Conservation (phyloP, 1,140 invertebrate genomes). For the Zaprionus davidi region DNA sequence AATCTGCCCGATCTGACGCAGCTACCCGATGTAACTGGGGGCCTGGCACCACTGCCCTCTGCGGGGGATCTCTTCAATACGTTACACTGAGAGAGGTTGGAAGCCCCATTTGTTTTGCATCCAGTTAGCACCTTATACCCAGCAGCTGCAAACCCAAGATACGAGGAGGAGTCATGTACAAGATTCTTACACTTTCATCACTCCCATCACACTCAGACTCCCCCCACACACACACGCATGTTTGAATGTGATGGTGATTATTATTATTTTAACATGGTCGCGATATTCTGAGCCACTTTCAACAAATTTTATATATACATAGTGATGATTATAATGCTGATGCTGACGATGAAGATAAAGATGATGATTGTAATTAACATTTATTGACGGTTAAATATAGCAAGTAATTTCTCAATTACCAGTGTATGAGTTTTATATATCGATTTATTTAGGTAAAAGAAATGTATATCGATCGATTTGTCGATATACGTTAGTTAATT, state of each 20-base stretch:
- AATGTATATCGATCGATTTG: no score
- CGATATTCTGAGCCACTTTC: slow-evolving; percentile 21
- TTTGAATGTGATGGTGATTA: slow-evolving; percentile 2
- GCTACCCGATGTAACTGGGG: slow-evolving; percentile 94
- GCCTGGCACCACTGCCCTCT: slow-evolving; percentile 95
- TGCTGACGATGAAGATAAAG: neutral
- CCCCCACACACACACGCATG: slow-evolving; percentile 1
- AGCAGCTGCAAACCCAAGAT: slow-evolving; percentile 16
- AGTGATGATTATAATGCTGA: slow-evolving; percentile 33
- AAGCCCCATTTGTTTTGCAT: neutral
- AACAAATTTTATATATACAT: slow-evolving; percentile 22
- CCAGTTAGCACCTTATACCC: neutral
- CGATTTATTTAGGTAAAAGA: no score
- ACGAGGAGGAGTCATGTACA: slow-evolving; percentile 8
- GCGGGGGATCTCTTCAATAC: slow-evolving; percentile 95
- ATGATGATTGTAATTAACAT: slow-evolving; percentile 45
- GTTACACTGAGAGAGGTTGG: slow-evolving; percentile 63
- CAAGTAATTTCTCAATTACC: slow-evolving; percentile 46
- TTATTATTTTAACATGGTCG: slow-evolving; percentile 16
- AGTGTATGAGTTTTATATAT: no score
- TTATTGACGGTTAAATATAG: slow-evolving; percentile 61
- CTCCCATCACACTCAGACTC: neutral
- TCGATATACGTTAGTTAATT: neutral
- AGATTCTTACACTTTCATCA: slow-evolving; percentile 7
- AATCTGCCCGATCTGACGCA: slow-evolving; percentile 96